Conservation (phyloP, 2,888 invertebrate genomes). For the Mythimna albipuncta region DNA sequence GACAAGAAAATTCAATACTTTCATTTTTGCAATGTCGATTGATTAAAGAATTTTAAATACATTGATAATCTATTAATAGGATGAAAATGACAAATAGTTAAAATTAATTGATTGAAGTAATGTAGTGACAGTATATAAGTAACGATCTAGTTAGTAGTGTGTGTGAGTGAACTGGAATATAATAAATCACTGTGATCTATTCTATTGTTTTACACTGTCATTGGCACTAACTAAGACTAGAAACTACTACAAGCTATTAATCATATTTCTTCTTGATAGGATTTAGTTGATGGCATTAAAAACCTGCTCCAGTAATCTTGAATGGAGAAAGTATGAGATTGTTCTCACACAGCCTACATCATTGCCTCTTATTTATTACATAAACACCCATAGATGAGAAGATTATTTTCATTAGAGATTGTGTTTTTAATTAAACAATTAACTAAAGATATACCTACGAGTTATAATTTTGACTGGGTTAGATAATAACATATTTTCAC, state of each 20-base stretch:
- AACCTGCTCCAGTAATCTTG: constrained; percentile 60
- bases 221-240: constrained; percentile 22
- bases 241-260: constrained; percentile 37
- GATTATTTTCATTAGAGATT: constrained; percentile 40
- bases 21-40: background rate
- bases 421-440: constrained; percentile 30
- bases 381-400: constrained; percentile 53
- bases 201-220: constrained; percentile 36
- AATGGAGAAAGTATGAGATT: constrained; percentile 70
- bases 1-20: background rate
- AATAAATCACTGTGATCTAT: background rate
- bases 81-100: too few species aligned
- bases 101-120: background rate
- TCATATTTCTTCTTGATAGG: constrained; percentile 56
- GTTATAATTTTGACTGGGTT: constrained; percentile 11
- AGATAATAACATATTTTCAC: constrained; percentile 10
- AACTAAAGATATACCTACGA: constrained; percentile 8
- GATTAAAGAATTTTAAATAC: background rate
- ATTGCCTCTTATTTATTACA: constrained; percentile 63
- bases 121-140: too few species aligned
- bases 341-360: constrained; percentile 59
- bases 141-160: background rate
- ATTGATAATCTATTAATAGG: background rate
- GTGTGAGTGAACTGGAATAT: background rate
- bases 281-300: constrained; percentile 62